A percentile compares a stretch with the other conserved stretches of the same genome.
phyloP scores from a whole-genome alignment of 2,797 vertebrate genomes.

The Bradypus variegatus region DNA sequence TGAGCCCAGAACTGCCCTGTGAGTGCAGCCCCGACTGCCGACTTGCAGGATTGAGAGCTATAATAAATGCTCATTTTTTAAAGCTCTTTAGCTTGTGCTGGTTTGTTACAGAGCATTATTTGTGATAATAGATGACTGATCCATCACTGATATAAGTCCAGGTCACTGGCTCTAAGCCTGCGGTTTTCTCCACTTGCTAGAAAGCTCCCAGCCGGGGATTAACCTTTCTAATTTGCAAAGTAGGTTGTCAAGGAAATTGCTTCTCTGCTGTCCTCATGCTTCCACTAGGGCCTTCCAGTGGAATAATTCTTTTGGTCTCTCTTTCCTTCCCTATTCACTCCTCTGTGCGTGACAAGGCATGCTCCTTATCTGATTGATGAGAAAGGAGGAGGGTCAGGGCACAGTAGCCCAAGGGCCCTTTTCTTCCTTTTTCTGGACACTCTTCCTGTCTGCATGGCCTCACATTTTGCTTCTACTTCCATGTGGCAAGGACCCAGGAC shows the following conservation, averaged over 20 bases:
- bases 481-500: not conserved
- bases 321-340: not conserved
- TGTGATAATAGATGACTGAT: not conserved
- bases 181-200: not conserved
- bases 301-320: not conserved
- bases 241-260: not conserved
- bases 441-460: not conserved
- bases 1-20: not conserved
- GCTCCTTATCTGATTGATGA: not conserved
- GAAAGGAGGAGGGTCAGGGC: not conserved
- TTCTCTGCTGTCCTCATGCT: not conserved
- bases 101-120: not conserved
- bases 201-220: constrained; percentile 4
- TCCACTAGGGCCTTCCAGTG: not conserved
- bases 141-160: not conserved
- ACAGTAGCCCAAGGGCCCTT: not conserved
- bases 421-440: not conserved
- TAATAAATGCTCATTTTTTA: not conserved
- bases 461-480: not conserved
- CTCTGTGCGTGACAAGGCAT: not conserved
- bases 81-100: not conserved
- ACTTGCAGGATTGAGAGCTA: not conserved
- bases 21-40: not conserved
- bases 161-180: not conserved
- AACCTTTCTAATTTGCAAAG: constrained; percentile 27